These are phyloP conservation scores for Cynocephalus volans DNA, from an alignment of 2,113 vertebrate genomes.

Conservation along the genomic window DNA sequence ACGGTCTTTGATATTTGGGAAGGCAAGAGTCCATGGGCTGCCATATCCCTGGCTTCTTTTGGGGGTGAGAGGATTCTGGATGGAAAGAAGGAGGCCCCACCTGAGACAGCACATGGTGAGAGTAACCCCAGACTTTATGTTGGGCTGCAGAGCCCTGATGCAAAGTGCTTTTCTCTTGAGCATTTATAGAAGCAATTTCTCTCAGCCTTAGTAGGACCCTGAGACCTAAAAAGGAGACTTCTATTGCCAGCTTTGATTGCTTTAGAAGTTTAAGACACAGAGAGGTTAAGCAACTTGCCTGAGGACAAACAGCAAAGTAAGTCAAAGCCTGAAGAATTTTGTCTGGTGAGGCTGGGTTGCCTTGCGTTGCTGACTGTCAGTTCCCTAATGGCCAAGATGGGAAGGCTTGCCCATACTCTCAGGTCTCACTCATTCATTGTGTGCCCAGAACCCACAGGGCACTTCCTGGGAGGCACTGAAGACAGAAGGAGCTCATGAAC, in stretches of 20 bases:
- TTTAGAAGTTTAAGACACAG: not conserved
- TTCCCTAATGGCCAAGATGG: not conserved
- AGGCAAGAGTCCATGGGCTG: constrained; percentile 55
- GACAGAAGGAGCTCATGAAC: not conserved
- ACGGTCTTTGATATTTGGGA: constrained; percentile 73
- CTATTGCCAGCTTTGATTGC: not conserved
- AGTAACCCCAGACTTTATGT: not conserved
- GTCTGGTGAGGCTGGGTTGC: not conserved
- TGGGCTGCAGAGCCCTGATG: not conserved
- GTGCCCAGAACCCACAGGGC: not conserved
- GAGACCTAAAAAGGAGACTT: not conserved
- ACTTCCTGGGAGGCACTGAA: not conserved
- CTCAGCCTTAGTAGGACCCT: not conserved
- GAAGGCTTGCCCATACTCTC: not conserved
- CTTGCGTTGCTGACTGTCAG: too few species aligned
- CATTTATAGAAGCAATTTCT: constrained; percentile 22
- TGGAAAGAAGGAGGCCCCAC: not conserved
- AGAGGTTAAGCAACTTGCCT: not conserved
- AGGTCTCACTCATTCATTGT: fast-evolving
- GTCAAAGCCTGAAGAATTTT: not conserved
- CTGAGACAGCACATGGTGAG: not conserved
- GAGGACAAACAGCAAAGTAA: not conserved
- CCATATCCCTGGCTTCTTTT: constrained; percentile 36
- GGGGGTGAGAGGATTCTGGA: not conserved
- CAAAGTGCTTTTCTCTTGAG: not conserved